phyloP scores from a whole-genome alignment of 1,140 invertebrate species.

The Drosophila biarmipes region DNA sequence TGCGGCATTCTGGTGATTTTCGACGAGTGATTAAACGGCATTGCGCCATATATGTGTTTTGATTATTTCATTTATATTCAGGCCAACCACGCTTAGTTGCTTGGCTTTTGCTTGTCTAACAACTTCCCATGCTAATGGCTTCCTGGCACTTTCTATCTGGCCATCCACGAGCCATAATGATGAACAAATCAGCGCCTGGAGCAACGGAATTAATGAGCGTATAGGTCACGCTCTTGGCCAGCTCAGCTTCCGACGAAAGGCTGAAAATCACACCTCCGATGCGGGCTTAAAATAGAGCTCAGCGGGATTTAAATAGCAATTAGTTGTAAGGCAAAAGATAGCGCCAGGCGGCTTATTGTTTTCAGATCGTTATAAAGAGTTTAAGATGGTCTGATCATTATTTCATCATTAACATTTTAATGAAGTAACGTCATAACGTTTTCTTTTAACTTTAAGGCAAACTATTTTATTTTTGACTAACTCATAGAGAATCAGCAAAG shows the following conservation, averaged over 20 bases:
- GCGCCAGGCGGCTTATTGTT: slow-evolving; percentile 12
- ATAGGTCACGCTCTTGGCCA: slow-evolving; percentile 68
- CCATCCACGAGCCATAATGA: slow-evolving; percentile 50
- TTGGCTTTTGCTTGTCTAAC: slow-evolving; percentile 40
- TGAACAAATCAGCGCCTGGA: slow-evolving; percentile 57
- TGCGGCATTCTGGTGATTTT: slow-evolving; percentile 39
- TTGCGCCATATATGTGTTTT: slow-evolving; percentile 63
- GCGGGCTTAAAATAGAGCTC: slow-evolving; percentile 55
- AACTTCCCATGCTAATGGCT: slow-evolving; percentile 57
- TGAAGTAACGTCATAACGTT: background rate
- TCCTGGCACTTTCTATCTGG: slow-evolving; percentile 57
- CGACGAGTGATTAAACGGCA: slow-evolving; percentile 37
- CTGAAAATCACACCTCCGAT: slow-evolving; percentile 53
- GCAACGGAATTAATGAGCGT: slow-evolving; percentile 60
- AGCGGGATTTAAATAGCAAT: slow-evolving; percentile 57
- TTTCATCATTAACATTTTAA: background rate
- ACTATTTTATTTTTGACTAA: too few species aligned
- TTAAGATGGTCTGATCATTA: background rate
- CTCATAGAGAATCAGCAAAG: too few species aligned
- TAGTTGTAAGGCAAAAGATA: slow-evolving; percentile 40
- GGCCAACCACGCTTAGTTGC: slow-evolving; percentile 31
- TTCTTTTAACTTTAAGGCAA: background rate
- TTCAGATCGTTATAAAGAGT: background rate
- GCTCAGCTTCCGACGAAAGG: slow-evolving; percentile 55
- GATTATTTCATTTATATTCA: slow-evolving; percentile 72